Conservation (phyloP, 2,888 invertebrate species). For the Andricus quercusramuli region DNA sequence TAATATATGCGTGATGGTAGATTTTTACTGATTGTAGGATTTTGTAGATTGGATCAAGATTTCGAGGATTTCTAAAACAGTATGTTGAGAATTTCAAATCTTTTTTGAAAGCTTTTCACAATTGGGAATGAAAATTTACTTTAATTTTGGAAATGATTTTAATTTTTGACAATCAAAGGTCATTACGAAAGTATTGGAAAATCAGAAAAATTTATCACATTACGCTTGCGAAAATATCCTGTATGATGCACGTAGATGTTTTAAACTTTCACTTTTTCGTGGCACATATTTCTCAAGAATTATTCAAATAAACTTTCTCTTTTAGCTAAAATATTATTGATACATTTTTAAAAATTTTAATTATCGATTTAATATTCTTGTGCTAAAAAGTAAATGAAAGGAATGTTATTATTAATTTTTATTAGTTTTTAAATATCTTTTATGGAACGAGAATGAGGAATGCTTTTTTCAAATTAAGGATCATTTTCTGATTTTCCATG, state of each 20-base stretch:
- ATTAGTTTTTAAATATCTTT: no score
- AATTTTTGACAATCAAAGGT: neutral
- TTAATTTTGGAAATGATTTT: neutral
- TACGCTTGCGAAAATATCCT: neutral
- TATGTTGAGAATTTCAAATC: no score
- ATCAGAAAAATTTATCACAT: neutral
- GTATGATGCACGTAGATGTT: conserved; percentile 31
- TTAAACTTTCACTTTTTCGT: conserved; percentile 22
- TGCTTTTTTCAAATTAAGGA: neutral
- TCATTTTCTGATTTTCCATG: neutral
- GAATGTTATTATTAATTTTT: no score
- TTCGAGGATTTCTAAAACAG: conserved; percentile 38
- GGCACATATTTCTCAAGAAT: neutral
- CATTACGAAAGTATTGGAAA: neutral
- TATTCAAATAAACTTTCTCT: neutral
- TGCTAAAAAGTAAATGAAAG: neutral
- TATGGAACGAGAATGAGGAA: neutral
- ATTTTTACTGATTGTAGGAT: conserved; percentile 27
- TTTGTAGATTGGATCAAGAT: conserved; percentile 48
- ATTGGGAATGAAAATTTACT: no score
- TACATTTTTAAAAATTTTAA: neutral
- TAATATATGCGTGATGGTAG: neutral
- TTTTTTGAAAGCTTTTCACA: no score
- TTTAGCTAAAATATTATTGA: neutral
- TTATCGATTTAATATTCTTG: neutral